Evolutionary conservation across 92 coral and sea anemone genomes (phyloP), one percentile per base, ranked within the genome.

Genomic region (Epizoanthus rinbou): DNA sequence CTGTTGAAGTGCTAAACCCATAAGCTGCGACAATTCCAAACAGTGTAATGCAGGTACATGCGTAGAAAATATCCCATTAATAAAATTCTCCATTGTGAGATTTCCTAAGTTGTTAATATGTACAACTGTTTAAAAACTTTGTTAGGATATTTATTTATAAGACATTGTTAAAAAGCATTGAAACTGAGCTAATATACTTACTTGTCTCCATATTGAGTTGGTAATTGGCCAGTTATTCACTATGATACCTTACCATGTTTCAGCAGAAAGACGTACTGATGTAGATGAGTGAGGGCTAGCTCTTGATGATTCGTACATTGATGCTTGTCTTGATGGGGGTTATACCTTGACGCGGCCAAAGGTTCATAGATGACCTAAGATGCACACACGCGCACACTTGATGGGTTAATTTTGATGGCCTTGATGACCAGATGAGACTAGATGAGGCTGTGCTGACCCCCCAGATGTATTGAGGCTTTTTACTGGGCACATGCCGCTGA

Each of bases 281-380:
- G 81, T 78, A 78, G 82, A 78, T 78, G 82, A 78, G 3, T 62
- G 82, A 78, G 82, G 82, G 62, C 71, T 78, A 78, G 57, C 82
- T 78, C 71, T 78, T 76, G 81, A 76, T 68, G 81, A 76, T 76
- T 76, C 64, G 71, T 78, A 78, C 82, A 43, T 60, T 78, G 82
- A 78, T 62, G 82, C 57, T 78, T 78, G 82, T 78, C 82, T 78
- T 78, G 82, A 78, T 78, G 66, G 82, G 82, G 82, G 82, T 75
- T 75, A 75, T 31, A 37, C 81, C 81, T 75, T 75, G 50, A 58
- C 60, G 71, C 70, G 71, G 82, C 82, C 82, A 78, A 78, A 78
- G 71, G 82, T 60, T 78, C 82, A 78, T 78, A 78, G 82, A 78
- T 78, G 82, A 78, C 82, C 82, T 78, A 78, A 78, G 82, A 78